Evolutionary conservation across 2,888 invertebrate species (phyloP), one percentile per base, ranked within the genome.

Genomic region (Lumbricus terrestris): DNA sequence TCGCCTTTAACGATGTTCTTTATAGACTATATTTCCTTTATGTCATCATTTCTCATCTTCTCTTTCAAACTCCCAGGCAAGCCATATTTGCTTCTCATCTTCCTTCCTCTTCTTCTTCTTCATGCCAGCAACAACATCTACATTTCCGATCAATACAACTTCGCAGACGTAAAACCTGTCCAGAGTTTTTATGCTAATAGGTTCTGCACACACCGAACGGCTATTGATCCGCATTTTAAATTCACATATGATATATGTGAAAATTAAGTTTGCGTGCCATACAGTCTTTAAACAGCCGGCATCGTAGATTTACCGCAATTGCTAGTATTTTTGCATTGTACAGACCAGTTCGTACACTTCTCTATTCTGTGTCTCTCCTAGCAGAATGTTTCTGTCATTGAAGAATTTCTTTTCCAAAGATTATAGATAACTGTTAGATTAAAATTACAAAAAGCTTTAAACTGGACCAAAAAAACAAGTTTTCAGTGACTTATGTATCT

Each of bases 41-140:
- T 88, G 42, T 37, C 47, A 47, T 47, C 88, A 88, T 47, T 88
- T 42, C 40, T 88, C 42, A 40, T 88, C 47, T 33, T 47, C 40
- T 88, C 40, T 42, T 69, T n/a, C 69, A 47, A 47, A 47, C 47
- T 47, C 47, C 47, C 47, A 20, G 47, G 47, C 47, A 47, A 47
- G 47, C 33, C 42, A n/a, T n/a, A 37, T 37, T 40, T 34, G 34
- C 34, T 20, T 33, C 88, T 88, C 88, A 5, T 40, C 37, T 42
- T 1, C 83, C 37, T 42, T 1, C 83, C 15, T 47, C 23, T 23
- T 47, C 82, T 34, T 34, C 82, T 20, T 33, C 47, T 15, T 40
- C 40, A 40, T 11, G 8, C 8, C 40, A n/a, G 23, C 11, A 8
- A 6, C 47, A 69, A 82, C 90, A 37, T 89, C 83, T 85, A 89